phyloP scores from a whole-genome alignment of 2,888 invertebrate genomes.

The Biston stratarius region DNA sequence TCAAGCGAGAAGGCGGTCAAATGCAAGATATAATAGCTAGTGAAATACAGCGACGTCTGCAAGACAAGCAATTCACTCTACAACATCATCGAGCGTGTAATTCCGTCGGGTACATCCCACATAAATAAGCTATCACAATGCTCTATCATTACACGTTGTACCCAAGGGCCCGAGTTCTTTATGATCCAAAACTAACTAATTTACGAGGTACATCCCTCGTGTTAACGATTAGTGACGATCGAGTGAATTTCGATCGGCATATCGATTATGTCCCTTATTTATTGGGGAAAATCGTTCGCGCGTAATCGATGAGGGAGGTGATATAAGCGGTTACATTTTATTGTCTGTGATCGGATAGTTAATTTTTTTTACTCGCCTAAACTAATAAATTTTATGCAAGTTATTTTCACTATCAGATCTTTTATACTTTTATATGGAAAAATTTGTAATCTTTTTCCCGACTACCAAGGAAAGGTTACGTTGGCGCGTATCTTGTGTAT shows the following conservation, averaged over 20 bases:
- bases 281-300: slow-evolving; percentile 44
- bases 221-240: slow-evolving; percentile 39
- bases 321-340: slow-evolving; percentile 6
- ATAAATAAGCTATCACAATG: slow-evolving; percentile 40
- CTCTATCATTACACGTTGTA: slow-evolving; percentile 39
- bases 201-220: slow-evolving; percentile 48
- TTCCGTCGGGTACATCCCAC: slow-evolving; percentile 14
- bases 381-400: too few relatives aligned
- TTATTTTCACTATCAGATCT: too few relatives aligned
- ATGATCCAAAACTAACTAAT: slow-evolving; percentile 75
- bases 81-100: slow-evolving; percentile 17
- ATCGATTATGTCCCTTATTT: slow-evolving; percentile 47
- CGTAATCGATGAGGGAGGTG: slow-evolving; percentile 32
- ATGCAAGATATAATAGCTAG: background rate
- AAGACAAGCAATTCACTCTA: background rate
- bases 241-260: slow-evolving; percentile 39
- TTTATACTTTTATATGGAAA: too few relatives aligned
- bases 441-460: too few relatives aligned
- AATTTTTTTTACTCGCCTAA: too few relatives aligned
- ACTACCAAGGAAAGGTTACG: too few relatives aligned
- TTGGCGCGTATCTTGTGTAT: too few relatives aligned
- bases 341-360: slow-evolving; percentile 1
- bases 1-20: too few relatives aligned
- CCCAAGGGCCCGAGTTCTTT: slow-evolving; percentile 70
- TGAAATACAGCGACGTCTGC: background rate